Percentiles rank a stretch among this genome's conserved stretches.
Conservation (phyloP, 2,113 vertebrate genomes). For the Stomatorhinus ivindoensis region DNA sequence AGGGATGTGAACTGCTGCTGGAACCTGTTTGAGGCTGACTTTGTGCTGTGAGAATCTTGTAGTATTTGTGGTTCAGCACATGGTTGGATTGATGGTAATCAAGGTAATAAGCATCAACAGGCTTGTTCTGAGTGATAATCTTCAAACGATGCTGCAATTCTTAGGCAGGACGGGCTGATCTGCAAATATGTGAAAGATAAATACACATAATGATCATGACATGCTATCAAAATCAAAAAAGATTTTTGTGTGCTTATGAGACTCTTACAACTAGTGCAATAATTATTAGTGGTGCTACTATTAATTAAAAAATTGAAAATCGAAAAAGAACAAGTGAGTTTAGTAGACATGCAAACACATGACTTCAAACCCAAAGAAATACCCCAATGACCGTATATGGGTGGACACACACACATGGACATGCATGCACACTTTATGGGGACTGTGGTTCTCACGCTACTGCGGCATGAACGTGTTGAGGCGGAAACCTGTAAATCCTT, state of each 20-base stretch:
- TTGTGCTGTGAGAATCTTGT: conserved; percentile 19
- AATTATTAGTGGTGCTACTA: neutral
- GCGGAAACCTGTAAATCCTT: conserved; percentile 54
- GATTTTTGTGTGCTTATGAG: neutral
- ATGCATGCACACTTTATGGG: conserved; percentile 24
- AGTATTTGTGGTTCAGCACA: conserved; percentile 22
- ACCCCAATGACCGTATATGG: conserved; percentile 23
- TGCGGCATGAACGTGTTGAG: conserved; percentile 49
- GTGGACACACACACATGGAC: neutral
- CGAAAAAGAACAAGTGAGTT: conserved; percentile 21
- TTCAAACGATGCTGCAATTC: neutral
- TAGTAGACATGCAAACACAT: conserved; percentile 25
- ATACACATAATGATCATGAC: neutral
- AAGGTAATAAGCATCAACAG: neutral
- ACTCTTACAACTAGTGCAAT: neutral
- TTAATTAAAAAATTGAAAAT: conserved; percentile 22
- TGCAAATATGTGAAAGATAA: neutral
- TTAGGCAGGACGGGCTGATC: neutral
- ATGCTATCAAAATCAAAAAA: neutral
- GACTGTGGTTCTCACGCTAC: conserved; percentile 18
- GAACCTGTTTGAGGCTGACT: neutral
- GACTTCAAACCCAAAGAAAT: conserved; percentile 40
- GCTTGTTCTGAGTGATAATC: neutral
- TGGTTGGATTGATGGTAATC: neutral
- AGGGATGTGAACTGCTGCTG: conserved; percentile 22